phyloP scores from a whole-genome alignment of 2,113 vertebrate genomes.

The Aix galericulata region DNA sequence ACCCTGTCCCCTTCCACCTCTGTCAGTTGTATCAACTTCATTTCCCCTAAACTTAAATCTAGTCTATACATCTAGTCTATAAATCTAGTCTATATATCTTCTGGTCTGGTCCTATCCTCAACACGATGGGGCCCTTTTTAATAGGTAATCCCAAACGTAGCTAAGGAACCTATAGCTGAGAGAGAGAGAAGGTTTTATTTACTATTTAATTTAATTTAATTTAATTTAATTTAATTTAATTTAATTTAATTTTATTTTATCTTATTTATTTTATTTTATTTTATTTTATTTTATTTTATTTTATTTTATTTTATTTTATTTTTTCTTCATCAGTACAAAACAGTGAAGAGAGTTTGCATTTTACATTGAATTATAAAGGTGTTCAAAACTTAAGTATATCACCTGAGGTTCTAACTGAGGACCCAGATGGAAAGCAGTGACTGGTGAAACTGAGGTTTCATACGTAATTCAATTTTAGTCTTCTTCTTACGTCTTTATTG shows the following conservation, averaged over 20 bases:
- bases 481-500: not conserved
- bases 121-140: not conserved
- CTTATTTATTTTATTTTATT: not conserved
- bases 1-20: not conserved
- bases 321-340: not conserved
- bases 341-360: not conserved
- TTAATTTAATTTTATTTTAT: too few species aligned
- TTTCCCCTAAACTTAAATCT: not conserved
- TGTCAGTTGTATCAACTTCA: not conserved
- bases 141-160: not conserved
- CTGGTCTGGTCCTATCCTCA: not conserved
- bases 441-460: not conserved
- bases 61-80: not conserved
- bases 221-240: not conserved
- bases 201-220: too few species aligned
- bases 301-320: too few species aligned
- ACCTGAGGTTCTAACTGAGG: not conserved
- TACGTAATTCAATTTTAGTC: not conserved
- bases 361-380: not conserved
- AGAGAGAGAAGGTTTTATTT: too few species aligned
- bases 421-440: not conserved
- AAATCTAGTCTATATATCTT: not conserved
- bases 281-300: too few species aligned
- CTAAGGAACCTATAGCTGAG: not conserved
- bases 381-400: not conserved